Percentiles rank a stretch among this genome's conserved stretches.
Evolutionary conservation across 1,140 invertebrate genomes (phyloP).

Genomic region (Drosophila serrata): DNA sequence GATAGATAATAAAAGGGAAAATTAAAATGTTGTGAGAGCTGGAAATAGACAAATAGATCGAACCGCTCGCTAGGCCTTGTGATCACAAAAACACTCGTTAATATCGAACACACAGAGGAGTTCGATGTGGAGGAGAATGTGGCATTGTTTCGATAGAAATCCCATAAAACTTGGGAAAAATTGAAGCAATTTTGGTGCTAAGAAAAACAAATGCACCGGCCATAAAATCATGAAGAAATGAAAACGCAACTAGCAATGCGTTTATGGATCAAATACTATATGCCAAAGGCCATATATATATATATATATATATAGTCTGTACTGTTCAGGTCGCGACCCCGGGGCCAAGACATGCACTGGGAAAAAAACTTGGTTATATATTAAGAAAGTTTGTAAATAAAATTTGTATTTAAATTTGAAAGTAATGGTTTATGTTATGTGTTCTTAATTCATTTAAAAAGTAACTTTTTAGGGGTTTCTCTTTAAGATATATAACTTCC

Average conservation of each 20-base stretch:
- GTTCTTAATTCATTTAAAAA: neutral
- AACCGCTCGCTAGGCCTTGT: constrained; percentile 1
- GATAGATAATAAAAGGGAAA: constrained; percentile 70
- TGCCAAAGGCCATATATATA: constrained; percentile 9
- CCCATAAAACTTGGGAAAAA: constrained; percentile 74
- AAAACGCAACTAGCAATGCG: constrained; percentile 39
- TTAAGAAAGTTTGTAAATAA: neutral
- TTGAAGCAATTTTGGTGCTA: constrained; percentile 68
- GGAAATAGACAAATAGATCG: constrained; percentile 61
- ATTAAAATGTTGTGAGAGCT: constrained; percentile 49
- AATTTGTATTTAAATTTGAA: neutral
- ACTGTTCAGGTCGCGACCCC: constrained; percentile 27
- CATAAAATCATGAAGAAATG: constrained; percentile 69
- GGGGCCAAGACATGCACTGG: constrained; percentile 6
- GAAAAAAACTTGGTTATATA: neutral
- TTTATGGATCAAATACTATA: constrained; percentile 47
- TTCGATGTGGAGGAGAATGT: constrained; percentile 15
- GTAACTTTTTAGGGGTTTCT: accelerated
- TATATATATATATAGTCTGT: too few relatives aligned
- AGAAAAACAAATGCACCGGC: constrained; percentile 68
- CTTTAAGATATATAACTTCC: neutral
- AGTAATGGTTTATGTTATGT: neutral
- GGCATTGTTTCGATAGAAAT: constrained; percentile 79
- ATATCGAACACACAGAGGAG: constrained; percentile 54
- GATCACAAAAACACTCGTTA: constrained; percentile 58